Percentiles rank a stretch among this genome's conserved stretches.
Conservation (phyloP, 2,888 invertebrate species). For the Chaetogeoica ovagalla region DNA sequence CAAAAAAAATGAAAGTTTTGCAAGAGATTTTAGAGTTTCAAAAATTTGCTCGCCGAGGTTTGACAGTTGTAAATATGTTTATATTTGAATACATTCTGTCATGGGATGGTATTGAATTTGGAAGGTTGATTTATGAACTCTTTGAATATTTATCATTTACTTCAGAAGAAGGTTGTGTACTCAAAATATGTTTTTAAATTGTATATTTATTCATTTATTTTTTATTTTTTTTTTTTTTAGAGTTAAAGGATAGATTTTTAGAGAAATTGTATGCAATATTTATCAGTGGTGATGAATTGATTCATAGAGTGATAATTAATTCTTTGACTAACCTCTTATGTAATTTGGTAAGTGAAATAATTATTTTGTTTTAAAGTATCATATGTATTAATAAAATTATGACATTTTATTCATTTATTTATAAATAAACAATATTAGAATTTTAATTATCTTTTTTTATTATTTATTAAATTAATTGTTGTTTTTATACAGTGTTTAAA, state of each 20-base stretch:
- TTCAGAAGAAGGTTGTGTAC: conserved; percentile 43
- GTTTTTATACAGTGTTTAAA: neutral
- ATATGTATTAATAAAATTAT: neutral
- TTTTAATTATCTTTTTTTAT: neutral
- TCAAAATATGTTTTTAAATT: neutral
- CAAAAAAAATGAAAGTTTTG: conserved; percentile 38
- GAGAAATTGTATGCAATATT: conserved; percentile 34
- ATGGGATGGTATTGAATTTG: conserved; percentile 42
- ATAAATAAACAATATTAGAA: neutral
- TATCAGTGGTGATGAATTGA: conserved; percentile 39
- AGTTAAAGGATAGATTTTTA: conserved; percentile 32
- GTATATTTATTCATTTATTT: conserved; percentile 7
- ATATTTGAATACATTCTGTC: conserved; percentile 40
- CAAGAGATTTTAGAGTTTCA: conserved; percentile 37
- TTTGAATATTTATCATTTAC: conserved; percentile 44
- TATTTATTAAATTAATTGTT: neutral
- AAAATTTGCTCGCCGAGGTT: conserved; percentile 37
- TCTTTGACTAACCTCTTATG: conserved; percentile 47
- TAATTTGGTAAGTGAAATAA: conserved; percentile 41
- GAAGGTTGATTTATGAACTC: conserved; percentile 26
- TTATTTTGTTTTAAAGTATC: neutral
- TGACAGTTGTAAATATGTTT: conserved; percentile 34
- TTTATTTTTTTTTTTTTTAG: no score
- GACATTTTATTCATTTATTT: neutral
- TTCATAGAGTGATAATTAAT: conserved; percentile 37